Percentiles rank a stretch among this genome's conserved stretches.
Evolutionary conservation across 2,888 invertebrate genomes (phyloP).

Genomic region (Diaphora mendica): DNA sequence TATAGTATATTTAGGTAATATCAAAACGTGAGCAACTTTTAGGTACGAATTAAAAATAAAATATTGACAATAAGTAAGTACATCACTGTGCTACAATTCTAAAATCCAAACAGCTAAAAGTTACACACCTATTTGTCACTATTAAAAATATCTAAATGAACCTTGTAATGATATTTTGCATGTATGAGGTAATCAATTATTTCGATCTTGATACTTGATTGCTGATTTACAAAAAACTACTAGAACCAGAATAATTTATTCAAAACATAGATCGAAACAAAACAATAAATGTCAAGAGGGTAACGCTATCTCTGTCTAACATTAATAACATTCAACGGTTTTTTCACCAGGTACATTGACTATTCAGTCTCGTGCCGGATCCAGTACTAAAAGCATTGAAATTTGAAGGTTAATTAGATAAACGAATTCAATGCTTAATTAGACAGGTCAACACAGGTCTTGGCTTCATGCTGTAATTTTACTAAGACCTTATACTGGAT

Average conservation of each 20-base stretch:
- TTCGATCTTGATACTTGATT: background rate
- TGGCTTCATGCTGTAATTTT: no score
- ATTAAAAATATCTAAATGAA: background rate
- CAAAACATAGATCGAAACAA: background rate
- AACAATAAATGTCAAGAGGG: background rate
- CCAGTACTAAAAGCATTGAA: no score
- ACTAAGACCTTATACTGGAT: no score
- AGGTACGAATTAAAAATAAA: no score
- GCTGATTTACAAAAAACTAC: background rate
- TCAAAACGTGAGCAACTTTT: no score
- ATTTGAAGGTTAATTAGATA: no score
- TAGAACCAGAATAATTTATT: background rate
- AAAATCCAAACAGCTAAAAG: background rate
- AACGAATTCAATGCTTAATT: no score
- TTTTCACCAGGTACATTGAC: background rate
- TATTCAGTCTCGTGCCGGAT: no score
- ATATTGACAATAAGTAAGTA: background rate
- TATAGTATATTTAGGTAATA: no score
- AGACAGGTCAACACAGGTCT: no score
- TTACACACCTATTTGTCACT: background rate
- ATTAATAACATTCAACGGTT: background rate
- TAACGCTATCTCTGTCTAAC: background rate
- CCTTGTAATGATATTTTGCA: background rate
- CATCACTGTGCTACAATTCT: background rate
- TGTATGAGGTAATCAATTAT: conserved; percentile 1